These are phyloP conservation scores for Leptogaster cylindrica DNA, from an alignment of 2,888 invertebrate genomes.

Conservation along the genomic window DNA sequence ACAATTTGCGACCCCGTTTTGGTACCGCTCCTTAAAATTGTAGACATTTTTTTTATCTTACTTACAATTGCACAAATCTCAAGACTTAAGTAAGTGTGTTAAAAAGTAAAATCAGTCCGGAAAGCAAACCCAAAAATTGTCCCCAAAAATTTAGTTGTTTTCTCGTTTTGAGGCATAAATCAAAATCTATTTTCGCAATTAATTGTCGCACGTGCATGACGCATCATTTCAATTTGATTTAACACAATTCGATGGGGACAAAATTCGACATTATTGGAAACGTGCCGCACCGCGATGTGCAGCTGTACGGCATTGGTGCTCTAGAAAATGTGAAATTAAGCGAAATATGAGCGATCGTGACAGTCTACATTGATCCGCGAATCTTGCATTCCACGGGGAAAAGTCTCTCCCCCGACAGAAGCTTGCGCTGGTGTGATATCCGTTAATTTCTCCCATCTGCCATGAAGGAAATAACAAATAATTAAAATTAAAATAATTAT, in stretches of 20 bases:
- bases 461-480: slow-evolving; percentile 16
- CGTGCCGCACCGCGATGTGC: not conserved
- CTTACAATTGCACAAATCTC: too few relatives aligned
- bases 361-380: slow-evolving; percentile 12
- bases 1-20: too few relatives aligned
- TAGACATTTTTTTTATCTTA: too few relatives aligned
- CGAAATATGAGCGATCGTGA: slow-evolving; percentile 24
- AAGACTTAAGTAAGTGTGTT: too few relatives aligned
- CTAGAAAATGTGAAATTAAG: slow-evolving; percentile 25
- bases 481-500: slow-evolving; percentile 33
- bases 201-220: too few relatives aligned
- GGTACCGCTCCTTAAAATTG: too few relatives aligned
- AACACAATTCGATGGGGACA: slow-evolving; percentile 18
- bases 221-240: slow-evolving; percentile 12
- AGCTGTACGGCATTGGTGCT: slow-evolving; percentile 18
- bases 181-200: too few relatives aligned
- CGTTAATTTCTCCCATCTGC: not conserved
- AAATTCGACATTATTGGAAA: slow-evolving; percentile 2
- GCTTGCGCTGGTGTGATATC: not conserved
- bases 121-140: too few relatives aligned
- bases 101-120: too few relatives aligned
- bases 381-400: slow-evolving; percentile 17
- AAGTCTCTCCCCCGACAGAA: slow-evolving; percentile 5
- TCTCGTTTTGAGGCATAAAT: too few relatives aligned
- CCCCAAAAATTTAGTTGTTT: too few relatives aligned